Base-by-base conservation (phyloP, 2,113 vertebrate genomes). In the Blennius ocellaris region DNA sequence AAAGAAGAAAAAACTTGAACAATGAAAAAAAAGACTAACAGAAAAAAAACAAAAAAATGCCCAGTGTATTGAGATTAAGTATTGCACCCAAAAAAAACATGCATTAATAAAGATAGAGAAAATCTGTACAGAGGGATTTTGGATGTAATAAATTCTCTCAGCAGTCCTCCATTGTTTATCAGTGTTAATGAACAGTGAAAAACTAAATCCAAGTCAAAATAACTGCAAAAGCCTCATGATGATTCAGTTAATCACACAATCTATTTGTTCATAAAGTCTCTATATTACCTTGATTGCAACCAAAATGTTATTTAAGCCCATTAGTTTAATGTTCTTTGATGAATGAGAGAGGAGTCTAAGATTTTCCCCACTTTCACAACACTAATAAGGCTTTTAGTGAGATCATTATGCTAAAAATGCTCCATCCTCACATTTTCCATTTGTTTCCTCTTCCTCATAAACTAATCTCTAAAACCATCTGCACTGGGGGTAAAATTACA, bases 301-400 rank as follows among this genome's bases (percentile, higher is more conserved):
- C 44, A 56, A 73, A 63, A 72, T 45, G 52, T 73, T 69, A 69
- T 73, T 69, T 16, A 59, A 51, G 59, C 39, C 73, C 75, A 90
- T 85, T 70, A 41, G 15, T 71, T 78, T 64, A 15, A 58, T 68
- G 72, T 54, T 74, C 39, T 76, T 52, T 83, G 69, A 76, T 61
- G 68, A 76, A 84, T 58, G 68, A 51, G 14, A 41, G 49, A 52
- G 44, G 49, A 64, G 7, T 68, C 47, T 9, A 57, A 43, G 60
- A 78, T 47, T 70, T 51, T 48, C 56, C 49, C 53, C 11, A 21
- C 49, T 7, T 39, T 38, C 65, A 47, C 9, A n/a, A 63, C 65
- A 69, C 72, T 84, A 88, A 87, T 69, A 54, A 62, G 55, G 63
- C 78, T 90, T 90, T 87, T 78, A 89, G 69, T 72, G 65, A 86